These are phyloP conservation scores for Sebastes itinus DNA, from an alignment of 2,797 vertebrate species.

Conservation along the genomic window DNA sequence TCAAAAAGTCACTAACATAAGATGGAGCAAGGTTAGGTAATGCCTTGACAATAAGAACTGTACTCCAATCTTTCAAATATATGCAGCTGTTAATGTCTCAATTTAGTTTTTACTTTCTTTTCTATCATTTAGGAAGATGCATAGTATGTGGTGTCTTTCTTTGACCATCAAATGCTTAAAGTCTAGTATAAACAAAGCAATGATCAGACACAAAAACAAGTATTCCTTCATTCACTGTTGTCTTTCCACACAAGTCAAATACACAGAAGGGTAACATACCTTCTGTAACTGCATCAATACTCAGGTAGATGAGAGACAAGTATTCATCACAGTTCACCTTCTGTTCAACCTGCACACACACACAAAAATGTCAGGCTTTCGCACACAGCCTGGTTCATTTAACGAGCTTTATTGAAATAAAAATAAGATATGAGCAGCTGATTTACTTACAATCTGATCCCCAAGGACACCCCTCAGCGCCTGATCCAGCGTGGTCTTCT, in stretches of 20 bases:
- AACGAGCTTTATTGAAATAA: too few relatives aligned
- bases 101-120: not conserved
- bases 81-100: not conserved
- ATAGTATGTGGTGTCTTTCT: not conserved
- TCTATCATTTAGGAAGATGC: not conserved
- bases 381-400: not conserved
- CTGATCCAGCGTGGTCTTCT: slow-evolving; percentile 96
- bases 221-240: not conserved
- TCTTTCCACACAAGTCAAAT: not conserved
- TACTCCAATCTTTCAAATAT: not conserved
- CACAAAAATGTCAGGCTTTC: not conserved
- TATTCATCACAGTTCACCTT: slow-evolving; percentile 89
- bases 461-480: slow-evolving; percentile 92
- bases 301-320: slow-evolving; percentile 94
- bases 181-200: not conserved
- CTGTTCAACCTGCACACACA: slow-evolving; percentile 86
- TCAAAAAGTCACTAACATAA: not conserved
- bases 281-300: slow-evolving; percentile 94
- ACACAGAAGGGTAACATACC: slow-evolving; percentile 71
- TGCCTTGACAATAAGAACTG: not conserved
- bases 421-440: rapidly evolving
- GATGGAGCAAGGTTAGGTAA: not conserved
- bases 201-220: not conserved
- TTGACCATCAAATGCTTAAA: not conserved
- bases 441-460: slow-evolving; percentile 90